phyloP scores from a whole-genome alignment of 2,113 vertebrate species.

The Gymnarchus niloticus region DNA sequence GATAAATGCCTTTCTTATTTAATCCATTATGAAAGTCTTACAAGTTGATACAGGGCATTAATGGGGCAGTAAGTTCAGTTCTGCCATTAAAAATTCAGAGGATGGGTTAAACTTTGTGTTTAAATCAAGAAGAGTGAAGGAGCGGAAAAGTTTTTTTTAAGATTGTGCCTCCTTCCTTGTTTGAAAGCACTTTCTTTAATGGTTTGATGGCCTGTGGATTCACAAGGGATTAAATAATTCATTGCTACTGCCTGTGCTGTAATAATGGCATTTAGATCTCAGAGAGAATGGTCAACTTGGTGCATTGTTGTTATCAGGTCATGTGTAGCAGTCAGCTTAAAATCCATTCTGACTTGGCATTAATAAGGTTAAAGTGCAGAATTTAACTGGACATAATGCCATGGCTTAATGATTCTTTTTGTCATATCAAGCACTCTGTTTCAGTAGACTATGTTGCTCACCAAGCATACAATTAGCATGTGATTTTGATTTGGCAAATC shows the following conservation, averaged over 20 bases:
- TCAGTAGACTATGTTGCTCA: neutral
- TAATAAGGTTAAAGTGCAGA: neutral
- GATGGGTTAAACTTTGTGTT: slow-evolving; percentile 41
- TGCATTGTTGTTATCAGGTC: neutral
- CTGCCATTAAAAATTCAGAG: slow-evolving; percentile 56
- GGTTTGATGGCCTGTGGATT: slow-evolving; percentile 60
- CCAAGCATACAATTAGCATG: neutral
- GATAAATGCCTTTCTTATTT: slow-evolving; percentile 56
- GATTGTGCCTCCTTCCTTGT: slow-evolving; percentile 46
- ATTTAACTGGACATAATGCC: neutral
- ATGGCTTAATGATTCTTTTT: neutral
- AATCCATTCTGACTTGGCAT: neutral
- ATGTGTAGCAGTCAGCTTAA: neutral
- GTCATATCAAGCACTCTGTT: neutral
- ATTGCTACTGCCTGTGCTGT: slow-evolving; percentile 33
- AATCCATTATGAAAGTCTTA: slow-evolving; percentile 50
- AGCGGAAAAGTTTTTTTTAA: slow-evolving; percentile 44
- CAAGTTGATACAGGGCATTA: slow-evolving; percentile 44
- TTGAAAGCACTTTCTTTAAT: slow-evolving; percentile 55
- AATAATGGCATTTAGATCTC: slow-evolving; percentile 22
- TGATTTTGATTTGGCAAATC: neutral
- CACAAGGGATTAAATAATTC: slow-evolving; percentile 59
- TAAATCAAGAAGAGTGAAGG: slow-evolving; percentile 43
- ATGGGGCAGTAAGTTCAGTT: slow-evolving; percentile 47
- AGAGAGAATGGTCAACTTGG: neutral